A percentile compares a stretch with the other conserved stretches of the same genome.
These are phyloP conservation scores for Caenorhabditis remanei DNA, from an alignment of 1,140 invertebrate genomes.

Conservation along the genomic window DNA sequence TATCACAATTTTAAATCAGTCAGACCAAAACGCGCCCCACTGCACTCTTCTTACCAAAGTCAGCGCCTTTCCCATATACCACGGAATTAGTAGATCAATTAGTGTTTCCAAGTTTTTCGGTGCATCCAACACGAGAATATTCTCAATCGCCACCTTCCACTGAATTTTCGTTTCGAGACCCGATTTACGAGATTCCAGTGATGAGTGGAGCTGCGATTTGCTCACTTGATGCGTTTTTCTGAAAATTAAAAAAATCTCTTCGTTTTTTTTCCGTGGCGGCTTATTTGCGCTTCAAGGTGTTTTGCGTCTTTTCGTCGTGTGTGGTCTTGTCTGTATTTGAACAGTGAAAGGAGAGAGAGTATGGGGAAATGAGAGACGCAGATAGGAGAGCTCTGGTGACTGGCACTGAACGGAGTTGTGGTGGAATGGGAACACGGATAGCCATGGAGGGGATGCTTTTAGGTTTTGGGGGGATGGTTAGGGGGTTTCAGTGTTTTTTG, in stretches of 20 bases:
- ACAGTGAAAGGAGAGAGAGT: neutral
- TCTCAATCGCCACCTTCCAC: neutral
- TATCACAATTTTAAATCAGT: neutral
- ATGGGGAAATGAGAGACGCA: neutral
- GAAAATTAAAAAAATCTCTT: neutral
- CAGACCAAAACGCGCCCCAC: neutral
- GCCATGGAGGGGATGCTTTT: too few relatives aligned
- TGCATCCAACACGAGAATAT: slow-evolving; percentile 2
- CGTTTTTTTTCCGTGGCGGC: neutral
- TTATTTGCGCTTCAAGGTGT: too few relatives aligned
- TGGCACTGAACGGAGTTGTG: too few relatives aligned
- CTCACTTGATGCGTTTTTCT: slow-evolving; percentile 23
- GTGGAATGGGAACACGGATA: too few relatives aligned
- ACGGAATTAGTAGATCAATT: neutral
- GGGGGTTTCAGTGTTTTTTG: too few relatives aligned
- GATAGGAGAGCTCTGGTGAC: too few relatives aligned
- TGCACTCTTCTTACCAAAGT: neutral
- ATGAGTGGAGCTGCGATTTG: neutral
- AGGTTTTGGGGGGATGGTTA: too few relatives aligned
- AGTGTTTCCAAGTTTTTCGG: neutral
- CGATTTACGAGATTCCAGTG: neutral
- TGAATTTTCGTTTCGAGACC: slow-evolving; percentile 12
- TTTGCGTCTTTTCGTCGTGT: slow-evolving; percentile 2
- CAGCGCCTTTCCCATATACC: slow-evolving; percentile 41
- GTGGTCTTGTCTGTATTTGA: slow-evolving; percentile 28